A percentile compares a stretch with the other conserved stretches of the same genome.
Evolutionary conservation across 92 coral and sea anemone species (phyloP).

Genomic region (Epizoanthus scotinus): DNA sequence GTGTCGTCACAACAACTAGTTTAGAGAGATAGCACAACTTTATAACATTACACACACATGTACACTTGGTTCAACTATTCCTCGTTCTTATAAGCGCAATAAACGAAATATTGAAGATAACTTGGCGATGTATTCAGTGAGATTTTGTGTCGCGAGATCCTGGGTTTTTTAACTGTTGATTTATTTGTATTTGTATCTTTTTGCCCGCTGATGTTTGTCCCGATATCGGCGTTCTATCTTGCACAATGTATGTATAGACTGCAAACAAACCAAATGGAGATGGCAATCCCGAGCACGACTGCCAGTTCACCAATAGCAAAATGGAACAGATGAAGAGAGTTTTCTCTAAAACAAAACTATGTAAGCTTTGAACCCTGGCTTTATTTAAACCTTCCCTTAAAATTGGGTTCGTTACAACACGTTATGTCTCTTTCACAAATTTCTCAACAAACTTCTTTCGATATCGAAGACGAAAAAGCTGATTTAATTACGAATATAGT

Average conservation of each 20-base stretch:
- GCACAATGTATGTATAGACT: slow-evolving; percentile 12
- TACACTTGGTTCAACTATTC: not conserved
- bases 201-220: slow-evolving; percentile 26
- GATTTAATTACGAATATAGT: slow-evolving; percentile 25
- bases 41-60: not conserved
- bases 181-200: slow-evolving; percentile 9
- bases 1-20: slow-evolving; percentile 13
- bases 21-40: not conserved
- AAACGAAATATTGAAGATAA: not conserved
- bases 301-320: not conserved
- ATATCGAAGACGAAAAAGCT: slow-evolving; percentile 26
- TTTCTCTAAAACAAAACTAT: not conserved
- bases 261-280: slow-evolving; percentile 19
- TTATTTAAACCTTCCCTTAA: not conserved
- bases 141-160: not conserved
- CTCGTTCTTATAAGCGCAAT: slow-evolving; percentile 3
- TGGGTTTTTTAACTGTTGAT: not conserved
- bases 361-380: no score
- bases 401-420: not conserved
- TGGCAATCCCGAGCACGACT: slow-evolving; percentile 9
- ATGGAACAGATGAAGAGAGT: not conserved
- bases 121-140: not conserved
- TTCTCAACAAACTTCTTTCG: not conserved
- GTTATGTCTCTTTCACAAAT: not conserved
- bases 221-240: slow-evolving; percentile 39